Conservation (phyloP, 2,888 invertebrate genomes). For the Eustalomyia histrio region DNA sequence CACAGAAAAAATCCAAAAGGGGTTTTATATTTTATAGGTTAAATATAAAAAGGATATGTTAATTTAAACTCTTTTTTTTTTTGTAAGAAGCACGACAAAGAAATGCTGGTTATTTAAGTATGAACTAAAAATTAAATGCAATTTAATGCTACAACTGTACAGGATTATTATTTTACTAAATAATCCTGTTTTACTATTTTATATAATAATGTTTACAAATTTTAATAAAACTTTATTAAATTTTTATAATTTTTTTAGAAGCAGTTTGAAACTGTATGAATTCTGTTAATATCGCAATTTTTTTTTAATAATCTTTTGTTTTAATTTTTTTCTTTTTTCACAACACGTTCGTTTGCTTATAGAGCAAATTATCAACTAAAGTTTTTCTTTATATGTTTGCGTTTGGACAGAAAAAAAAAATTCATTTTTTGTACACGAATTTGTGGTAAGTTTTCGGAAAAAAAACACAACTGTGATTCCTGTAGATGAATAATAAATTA, state of each 20-base stretch:
- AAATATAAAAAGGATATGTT: neutral
- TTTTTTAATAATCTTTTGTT: constrained; percentile 3
- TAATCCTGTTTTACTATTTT: neutral
- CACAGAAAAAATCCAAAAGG: neutral
- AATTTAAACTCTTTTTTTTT: neutral
- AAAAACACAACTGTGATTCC: constrained; percentile 36
- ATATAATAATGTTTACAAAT: neutral
- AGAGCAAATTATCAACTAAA: constrained; percentile 57
- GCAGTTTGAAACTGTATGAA: no score
- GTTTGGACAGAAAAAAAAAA: constrained; percentile 5
- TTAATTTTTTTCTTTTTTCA: neutral
- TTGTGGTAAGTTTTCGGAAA: constrained; percentile 56
- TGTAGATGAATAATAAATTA: constrained; percentile 49
- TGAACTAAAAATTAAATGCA: no score
- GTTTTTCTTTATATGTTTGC: constrained; percentile 42
- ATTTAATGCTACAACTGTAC: no score
- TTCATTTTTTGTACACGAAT: constrained; percentile 37
- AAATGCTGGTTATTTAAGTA: neutral
- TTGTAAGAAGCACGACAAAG: constrained; percentile 4
- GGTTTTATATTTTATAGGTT: constrained; percentile 9
- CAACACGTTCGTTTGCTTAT: constrained; percentile 56
- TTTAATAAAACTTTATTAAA: no score
- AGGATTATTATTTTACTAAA: no score
- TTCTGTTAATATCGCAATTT: neutral
- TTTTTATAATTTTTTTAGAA: no score